phyloP scores from a whole-genome alignment of 2,113 vertebrate species.

The Tichodroma muraria region DNA sequence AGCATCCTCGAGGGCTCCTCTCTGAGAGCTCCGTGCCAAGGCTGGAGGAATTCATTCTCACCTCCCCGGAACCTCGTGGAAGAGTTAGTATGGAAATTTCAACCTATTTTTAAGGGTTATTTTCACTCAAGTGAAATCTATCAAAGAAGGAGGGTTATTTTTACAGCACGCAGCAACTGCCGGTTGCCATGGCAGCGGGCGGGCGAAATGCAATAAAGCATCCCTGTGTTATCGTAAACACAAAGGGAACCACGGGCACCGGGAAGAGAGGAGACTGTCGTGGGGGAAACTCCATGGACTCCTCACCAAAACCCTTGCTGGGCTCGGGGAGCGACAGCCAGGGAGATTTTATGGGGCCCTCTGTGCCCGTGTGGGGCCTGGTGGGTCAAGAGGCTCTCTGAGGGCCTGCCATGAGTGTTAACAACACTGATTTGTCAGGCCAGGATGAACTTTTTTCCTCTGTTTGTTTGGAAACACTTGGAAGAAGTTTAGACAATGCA shows the following conservation, averaged over 20 bases:
- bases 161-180: slow-evolving; percentile 75
- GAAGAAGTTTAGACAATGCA: slow-evolving; percentile 12
- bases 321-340: background rate
- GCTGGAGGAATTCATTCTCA: slow-evolving; percentile 24
- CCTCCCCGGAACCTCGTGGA: slow-evolving; percentile 57
- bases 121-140: slow-evolving; percentile 84
- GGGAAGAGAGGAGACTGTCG: slow-evolving; percentile 66
- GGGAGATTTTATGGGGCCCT: background rate
- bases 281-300: background rate
- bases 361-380: fast-evolving
- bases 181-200: slow-evolving; percentile 79
- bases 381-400: background rate
- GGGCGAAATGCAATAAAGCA: slow-evolving; percentile 79
- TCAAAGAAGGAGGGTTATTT: slow-evolving; percentile 83
- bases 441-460: background rate
- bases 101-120: slow-evolving; percentile 84
- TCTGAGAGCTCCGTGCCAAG: background rate
- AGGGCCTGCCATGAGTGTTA: background rate
- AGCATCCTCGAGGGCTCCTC: background rate
- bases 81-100: slow-evolving; percentile 82
- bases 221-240: slow-evolving; percentile 81
- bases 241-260: slow-evolving; percentile 75
- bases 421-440: background rate
- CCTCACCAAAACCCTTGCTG: background rate
- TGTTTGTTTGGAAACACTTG: slow-evolving; percentile 21